These are phyloP conservation scores for Papio anubis DNA, from an alignment of 2,113 vertebrate species.

Conservation along the genomic window DNA sequence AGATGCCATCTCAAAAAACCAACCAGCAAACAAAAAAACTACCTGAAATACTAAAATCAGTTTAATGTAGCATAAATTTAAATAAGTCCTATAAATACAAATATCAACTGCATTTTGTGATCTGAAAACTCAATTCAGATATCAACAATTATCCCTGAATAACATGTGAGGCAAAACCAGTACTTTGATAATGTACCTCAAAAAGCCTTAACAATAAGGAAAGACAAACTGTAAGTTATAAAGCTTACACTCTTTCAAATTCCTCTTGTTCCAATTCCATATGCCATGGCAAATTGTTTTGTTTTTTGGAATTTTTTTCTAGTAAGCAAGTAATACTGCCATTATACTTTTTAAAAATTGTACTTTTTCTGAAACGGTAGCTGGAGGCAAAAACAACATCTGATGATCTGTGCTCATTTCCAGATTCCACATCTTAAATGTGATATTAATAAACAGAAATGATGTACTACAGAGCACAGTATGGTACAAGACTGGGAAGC, in stretches of 20 bases:
- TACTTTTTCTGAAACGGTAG: neutral
- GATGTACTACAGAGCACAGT: neutral
- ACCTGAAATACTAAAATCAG: constrained; percentile 38
- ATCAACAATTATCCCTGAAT: neutral
- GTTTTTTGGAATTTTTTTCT: neutral
- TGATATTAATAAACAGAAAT: neutral
- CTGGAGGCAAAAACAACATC: neutral
- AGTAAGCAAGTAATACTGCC: neutral
- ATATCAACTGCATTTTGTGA: neutral
- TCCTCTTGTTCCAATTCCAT: neutral
- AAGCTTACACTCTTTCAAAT: neutral
- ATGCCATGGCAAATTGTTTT: neutral
- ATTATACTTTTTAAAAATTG: neutral
- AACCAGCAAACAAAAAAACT: neutral
- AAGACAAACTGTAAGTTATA: neutral
- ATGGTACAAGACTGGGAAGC: neutral
- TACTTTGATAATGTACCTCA: neutral
- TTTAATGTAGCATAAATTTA: constrained; percentile 30
- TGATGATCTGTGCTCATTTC: constrained; percentile 7
- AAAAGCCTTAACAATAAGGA: neutral
- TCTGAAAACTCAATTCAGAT: neutral
- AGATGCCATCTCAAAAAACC: too few species aligned
- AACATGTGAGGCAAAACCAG: constrained; percentile 22
- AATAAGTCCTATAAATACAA: constrained; percentile 51
- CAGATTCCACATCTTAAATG: constrained; percentile 1